These are phyloP conservation scores for Stratiomys singularior DNA, from an alignment of 2,888 invertebrate genomes.

Conservation along the genomic window DNA sequence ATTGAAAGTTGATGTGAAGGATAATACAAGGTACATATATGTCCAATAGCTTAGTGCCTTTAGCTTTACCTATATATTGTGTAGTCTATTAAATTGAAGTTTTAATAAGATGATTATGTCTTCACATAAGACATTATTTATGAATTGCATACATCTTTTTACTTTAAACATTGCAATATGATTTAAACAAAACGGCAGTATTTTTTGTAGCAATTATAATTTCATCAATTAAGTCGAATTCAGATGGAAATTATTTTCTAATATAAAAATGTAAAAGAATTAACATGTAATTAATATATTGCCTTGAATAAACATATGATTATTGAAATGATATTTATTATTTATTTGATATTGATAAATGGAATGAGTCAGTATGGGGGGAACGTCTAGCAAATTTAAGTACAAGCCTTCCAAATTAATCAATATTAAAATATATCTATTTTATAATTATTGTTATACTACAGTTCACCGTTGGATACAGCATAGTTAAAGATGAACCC, in stretches of 20 bases:
- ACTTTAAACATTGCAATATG: constrained; percentile 11
- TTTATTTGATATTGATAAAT: neutral
- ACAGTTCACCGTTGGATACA: too few species aligned
- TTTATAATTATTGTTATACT: too few species aligned
- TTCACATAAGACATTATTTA: neutral
- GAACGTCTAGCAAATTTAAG: too few species aligned
- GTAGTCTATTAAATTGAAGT: too few species aligned
- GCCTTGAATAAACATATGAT: constrained; percentile 34
- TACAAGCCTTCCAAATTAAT: too few species aligned
- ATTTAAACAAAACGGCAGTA: constrained; percentile 31
- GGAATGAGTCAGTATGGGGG: too few species aligned
- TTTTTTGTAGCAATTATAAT: constrained; percentile 10
- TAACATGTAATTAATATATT: constrained; percentile 36
- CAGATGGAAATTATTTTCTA: neutral
- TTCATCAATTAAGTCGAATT: neutral
- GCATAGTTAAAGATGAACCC: too few species aligned
- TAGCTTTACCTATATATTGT: too few species aligned
- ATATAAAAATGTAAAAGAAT: constrained; percentile 14
- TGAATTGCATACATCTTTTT: constrained; percentile 12
- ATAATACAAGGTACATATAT: neutral
- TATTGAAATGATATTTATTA: neutral
- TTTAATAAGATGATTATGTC: neutral
- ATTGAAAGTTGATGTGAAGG: constrained; percentile 4
- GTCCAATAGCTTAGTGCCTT: constrained; percentile 30
- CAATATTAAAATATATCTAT: too few species aligned